phyloP scores from a whole-genome alignment of 2,888 invertebrate genomes.

The Pilophorus perplexus region DNA sequence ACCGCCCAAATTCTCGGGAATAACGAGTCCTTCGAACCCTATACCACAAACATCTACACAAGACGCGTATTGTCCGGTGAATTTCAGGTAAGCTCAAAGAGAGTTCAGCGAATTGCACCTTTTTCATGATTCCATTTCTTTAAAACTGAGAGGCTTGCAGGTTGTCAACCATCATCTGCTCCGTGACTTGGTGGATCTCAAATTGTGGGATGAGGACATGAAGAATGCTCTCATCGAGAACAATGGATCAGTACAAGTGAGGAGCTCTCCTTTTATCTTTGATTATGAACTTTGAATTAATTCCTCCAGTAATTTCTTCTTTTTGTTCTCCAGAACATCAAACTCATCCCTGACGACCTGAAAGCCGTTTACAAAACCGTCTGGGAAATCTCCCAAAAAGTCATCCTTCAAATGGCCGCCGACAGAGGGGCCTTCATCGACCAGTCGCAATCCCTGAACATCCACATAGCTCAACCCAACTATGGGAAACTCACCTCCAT shows the following conservation, averaged over 20 bases:
- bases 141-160: conserved; percentile 57
- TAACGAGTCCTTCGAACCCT: conserved; percentile 97
- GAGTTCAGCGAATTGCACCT: neutral
- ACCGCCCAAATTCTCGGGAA: conserved; percentile 99
- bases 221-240: conserved; percentile 88
- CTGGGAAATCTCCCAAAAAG: conserved; percentile 95
- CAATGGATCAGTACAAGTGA: conserved; percentile 83
- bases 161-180: conserved; percentile 95
- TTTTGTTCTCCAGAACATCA: conserved; percentile 63
- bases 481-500: conserved; percentile 93
- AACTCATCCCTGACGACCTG: conserved; percentile 77
- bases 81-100: conserved; percentile 67
- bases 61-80: conserved; percentile 88
- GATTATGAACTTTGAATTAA: neutral
- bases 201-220: conserved; percentile 93
- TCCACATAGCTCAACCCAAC: conserved; percentile 93
- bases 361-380: conserved; percentile 91
- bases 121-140: neutral
- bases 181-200: conserved; percentile 84
- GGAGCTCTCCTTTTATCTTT: too few species aligned
- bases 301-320: too few species aligned
- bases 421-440: conserved; percentile 98
- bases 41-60: conserved; percentile 95
- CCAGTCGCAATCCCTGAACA: conserved; percentile 96
- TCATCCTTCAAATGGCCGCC: conserved; percentile 92